Conservation (phyloP, 2,113 vertebrate genomes). For the Recurvirostra avosetta region DNA sequence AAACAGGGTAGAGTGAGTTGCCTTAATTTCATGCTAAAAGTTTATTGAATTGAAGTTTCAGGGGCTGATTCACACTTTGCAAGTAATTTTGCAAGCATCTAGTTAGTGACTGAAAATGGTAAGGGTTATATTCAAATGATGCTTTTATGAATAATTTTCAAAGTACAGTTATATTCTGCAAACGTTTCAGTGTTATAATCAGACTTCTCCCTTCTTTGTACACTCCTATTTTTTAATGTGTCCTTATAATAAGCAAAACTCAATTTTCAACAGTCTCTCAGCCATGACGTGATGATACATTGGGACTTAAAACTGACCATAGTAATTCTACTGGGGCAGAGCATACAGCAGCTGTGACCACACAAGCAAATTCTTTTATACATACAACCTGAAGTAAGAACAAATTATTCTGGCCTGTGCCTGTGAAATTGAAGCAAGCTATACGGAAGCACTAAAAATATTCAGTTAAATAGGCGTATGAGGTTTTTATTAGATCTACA, state of each 20-base stretch:
- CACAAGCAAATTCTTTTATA: background rate
- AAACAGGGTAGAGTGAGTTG: background rate
- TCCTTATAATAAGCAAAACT: background rate
- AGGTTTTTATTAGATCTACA: background rate
- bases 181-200: background rate
- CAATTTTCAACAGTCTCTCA: background rate
- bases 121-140: background rate
- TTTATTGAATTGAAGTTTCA: background rate
- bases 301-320: background rate
- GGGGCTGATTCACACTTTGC: background rate
- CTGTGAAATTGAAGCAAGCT: background rate
- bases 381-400: background rate
- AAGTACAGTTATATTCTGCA: background rate
- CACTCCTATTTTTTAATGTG: background rate
- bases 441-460: background rate
- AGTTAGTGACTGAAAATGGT: background rate
- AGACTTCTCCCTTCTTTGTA: background rate
- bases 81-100: background rate
- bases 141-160: background rate
- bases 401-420: background rate
- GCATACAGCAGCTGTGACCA: background rate
- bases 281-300: rapidly evolving
- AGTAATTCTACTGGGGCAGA: background rate
- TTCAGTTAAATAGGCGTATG: background rate
- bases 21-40: background rate